Conservation (phyloP, 1,140 invertebrate genomes). For the Anthonomus grandis region DNA sequence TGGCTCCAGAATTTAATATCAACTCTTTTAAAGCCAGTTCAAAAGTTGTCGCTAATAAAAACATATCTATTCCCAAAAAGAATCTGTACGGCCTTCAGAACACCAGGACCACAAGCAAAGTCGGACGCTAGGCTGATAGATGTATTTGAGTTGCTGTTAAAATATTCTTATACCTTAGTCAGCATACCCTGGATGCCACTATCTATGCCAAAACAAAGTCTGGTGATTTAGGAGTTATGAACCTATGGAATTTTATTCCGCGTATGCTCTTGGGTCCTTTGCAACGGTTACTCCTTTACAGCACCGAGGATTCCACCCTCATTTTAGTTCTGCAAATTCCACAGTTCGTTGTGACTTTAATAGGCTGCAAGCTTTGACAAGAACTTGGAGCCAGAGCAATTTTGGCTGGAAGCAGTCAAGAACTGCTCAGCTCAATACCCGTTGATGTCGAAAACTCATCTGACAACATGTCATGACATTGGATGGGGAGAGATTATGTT, state of each 20-base stretch:
- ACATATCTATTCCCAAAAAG: conserved; percentile 25
- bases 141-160: conserved; percentile 19
- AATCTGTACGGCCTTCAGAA: conserved; percentile 27
- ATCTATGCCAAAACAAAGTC: conserved; percentile 28
- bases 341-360: background rate
- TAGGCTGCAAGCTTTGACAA: background rate
- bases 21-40: conserved; percentile 41
- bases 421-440: background rate
- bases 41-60: conserved; percentile 27
- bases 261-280: background rate
- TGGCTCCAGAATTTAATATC: conserved; percentile 23
- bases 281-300: background rate
- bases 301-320: background rate
- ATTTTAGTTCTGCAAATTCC: background rate
- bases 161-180: conserved; percentile 21
- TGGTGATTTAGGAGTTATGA: conserved; percentile 33
- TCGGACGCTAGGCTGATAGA: conserved; percentile 20
- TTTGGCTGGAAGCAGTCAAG: background rate
- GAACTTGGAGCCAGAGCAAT: background rate
- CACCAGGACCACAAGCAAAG: conserved; percentile 5
- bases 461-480: background rate
- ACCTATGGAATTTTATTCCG: conserved; percentile 4
- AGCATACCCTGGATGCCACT: conserved; percentile 17
- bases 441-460: conserved; percentile 11
- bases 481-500: conserved; percentile 16